Evolutionary conservation across 2,797 vertebrate species (phyloP), one percentile per base, ranked within the genome.

Genomic region (Lutjanus argentimaculatus): DNA sequence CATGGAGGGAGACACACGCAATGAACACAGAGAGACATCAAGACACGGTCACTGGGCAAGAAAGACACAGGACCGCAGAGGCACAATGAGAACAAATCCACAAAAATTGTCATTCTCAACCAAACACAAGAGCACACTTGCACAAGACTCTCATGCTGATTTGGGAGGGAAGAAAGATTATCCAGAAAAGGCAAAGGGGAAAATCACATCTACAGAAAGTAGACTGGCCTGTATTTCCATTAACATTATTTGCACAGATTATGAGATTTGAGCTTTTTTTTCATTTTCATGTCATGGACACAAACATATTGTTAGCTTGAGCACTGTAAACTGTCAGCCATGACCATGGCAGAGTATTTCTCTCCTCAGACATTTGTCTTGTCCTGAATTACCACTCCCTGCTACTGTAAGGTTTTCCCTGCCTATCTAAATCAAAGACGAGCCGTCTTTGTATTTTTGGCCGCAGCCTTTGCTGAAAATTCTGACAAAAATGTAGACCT

Each of bases 11-110:
- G 7, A 62, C 17, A 67, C n/a, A 22, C 25, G n/a, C 12, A 57
- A 40, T 40, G 64, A 55, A 21, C 65, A 43, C 53, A 70, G 16
- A 30, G 11, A 63, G 46, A 63, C 36, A 81, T 63, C 55, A 74
- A 45, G n/a, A 58, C 36, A 25, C 0, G 14, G 56, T 59, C 72
- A 67, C 49, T 76, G 48, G 40, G 17, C n/a, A 42, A 42, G 48
- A 65, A 53, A 72, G 21, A 67, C 7, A 45, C 42, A 48, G 21
- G 36, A 57, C 55, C 55, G 56, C 78, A 67, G 58, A 64, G 56
- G 61, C 2, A 6, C 53, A 76, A 19, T 66, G 21, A 52, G 49
- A 73, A 57, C 10, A 48, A 66, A 83, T 73, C 8, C 19, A 46
- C 22, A 69, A 36, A 70, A 62, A 46, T 19, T 61, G 13, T 36